Evolutionary conservation across 2,113 vertebrate genomes (phyloP).

Genomic region (Monarcha castaneiventris): DNA sequence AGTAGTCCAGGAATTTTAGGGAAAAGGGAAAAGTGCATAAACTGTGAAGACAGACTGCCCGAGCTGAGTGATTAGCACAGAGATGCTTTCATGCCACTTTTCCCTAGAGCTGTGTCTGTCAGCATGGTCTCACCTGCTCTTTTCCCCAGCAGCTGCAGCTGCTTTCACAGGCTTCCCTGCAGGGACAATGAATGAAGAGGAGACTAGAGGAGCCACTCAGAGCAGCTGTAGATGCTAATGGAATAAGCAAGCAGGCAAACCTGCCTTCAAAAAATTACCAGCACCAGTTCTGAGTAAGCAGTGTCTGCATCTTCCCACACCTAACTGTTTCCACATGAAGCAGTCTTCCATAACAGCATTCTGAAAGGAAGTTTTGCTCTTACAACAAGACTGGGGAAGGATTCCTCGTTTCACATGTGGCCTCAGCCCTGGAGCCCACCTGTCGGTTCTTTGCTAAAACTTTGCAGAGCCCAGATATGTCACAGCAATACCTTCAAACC

Average conservation of each 20-base stretch:
- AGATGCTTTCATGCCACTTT: not conserved
- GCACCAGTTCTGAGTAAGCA: not conserved
- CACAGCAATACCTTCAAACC: not conserved
- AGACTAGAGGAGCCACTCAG: not conserved
- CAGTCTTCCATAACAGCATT: not conserved
- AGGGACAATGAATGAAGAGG: not conserved
- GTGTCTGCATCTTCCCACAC: not conserved
- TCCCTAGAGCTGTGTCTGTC: not conserved
- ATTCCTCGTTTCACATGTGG: accelerated
- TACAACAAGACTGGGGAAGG: not conserved
- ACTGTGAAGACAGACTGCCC: not conserved
- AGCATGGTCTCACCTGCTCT: conserved; percentile 30
- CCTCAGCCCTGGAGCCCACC: not conserved
- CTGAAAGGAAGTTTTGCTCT: not conserved
- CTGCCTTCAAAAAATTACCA: not conserved
- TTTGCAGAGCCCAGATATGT: not conserved
- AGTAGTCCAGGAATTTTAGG: not conserved
- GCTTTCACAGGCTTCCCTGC: conserved; percentile 5
- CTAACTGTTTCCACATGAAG: not conserved
- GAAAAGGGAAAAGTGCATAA: not conserved
- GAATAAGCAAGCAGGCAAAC: conserved; percentile 4
- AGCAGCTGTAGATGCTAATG: conserved; percentile 25
- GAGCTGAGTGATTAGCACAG: not conserved
- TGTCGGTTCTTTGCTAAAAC: not conserved
- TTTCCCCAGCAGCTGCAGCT: conserved; percentile 39